A percentile compares a stretch with the other conserved stretches of the same genome.
phyloP scores from a whole-genome alignment of 64 coral and sea anemone genomes.

The Stichodactyla mertensii region DNA sequence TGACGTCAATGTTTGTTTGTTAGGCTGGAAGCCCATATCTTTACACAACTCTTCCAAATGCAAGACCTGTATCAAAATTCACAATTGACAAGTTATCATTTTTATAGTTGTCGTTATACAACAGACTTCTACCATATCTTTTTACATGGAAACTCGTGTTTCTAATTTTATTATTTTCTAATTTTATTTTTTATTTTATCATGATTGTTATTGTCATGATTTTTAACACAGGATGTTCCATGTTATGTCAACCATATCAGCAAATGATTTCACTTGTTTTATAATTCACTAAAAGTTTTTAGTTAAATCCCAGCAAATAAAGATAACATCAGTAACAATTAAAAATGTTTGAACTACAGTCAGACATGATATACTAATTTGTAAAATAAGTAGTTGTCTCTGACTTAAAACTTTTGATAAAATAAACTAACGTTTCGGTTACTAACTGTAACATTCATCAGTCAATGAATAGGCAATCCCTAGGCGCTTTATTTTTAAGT shows the following conservation, averaged over 20 bases:
- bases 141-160: not conserved
- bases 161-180: not conserved
- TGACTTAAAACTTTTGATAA: not conserved
- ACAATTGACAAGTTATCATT: not conserved
- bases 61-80: not conserved
- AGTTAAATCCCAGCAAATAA: too few species aligned
- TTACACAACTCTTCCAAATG: not conserved
- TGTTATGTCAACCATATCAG: not conserved
- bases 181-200: not conserved
- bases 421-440: not conserved
- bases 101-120: not conserved
- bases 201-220: not conserved
- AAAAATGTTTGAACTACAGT: too few species aligned
- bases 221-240: not conserved
- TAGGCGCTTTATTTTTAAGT: too few species aligned
- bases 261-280: not conserved
- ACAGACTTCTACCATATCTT: not conserved
- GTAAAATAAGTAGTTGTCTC: not conserved
- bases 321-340: too few species aligned
- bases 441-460: too few species aligned
- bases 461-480: too few species aligned
- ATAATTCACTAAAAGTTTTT: too few species aligned
- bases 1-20: conserved; percentile 1
- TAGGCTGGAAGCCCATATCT: not conserved
- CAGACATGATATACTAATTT: too few species aligned